phyloP scores from a whole-genome alignment of 2,113 vertebrate genomes.

The Leptocoma aspasia region DNA sequence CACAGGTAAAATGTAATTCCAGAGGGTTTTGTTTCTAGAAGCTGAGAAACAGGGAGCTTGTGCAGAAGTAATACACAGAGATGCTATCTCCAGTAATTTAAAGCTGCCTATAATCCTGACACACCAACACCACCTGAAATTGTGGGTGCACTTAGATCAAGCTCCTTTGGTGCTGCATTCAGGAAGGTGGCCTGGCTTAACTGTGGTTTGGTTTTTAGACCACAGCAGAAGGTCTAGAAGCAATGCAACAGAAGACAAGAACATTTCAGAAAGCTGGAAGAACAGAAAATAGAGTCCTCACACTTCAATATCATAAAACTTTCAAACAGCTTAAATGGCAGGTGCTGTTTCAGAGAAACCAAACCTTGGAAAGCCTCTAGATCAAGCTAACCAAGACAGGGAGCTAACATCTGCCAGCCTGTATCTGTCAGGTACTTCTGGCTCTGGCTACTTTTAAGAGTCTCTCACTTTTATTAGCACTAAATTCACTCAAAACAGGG shows the following conservation, averaged over 20 bases:
- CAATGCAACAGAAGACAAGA: not conserved
- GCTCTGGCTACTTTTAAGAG: constrained; percentile 6
- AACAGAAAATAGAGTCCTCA: not conserved
- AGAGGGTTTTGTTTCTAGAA: not conserved
- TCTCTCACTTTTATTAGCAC: constrained; percentile 43
- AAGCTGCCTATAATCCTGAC: not conserved
- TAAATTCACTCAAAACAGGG: constrained; percentile 39
- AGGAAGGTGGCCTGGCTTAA: not conserved
- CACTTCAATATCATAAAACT: not conserved
- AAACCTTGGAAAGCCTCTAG: not conserved
- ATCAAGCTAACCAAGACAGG: not conserved
- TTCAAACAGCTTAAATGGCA: not conserved
- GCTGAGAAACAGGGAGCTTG: not conserved
- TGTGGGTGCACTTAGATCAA: not conserved
- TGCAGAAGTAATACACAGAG: not conserved
- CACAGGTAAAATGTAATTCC: not conserved
- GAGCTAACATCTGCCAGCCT: not conserved
- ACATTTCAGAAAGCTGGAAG: not conserved
- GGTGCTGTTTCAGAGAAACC: not conserved
- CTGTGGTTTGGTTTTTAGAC: not conserved
- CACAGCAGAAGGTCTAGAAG: not conserved
- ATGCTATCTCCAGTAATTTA: not conserved
- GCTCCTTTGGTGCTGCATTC: not conserved
- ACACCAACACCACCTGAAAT: not conserved
- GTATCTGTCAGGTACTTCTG: not conserved